phyloP scores from a whole-genome alignment of 2,888 invertebrate species.

The Carabus problematicus region DNA sequence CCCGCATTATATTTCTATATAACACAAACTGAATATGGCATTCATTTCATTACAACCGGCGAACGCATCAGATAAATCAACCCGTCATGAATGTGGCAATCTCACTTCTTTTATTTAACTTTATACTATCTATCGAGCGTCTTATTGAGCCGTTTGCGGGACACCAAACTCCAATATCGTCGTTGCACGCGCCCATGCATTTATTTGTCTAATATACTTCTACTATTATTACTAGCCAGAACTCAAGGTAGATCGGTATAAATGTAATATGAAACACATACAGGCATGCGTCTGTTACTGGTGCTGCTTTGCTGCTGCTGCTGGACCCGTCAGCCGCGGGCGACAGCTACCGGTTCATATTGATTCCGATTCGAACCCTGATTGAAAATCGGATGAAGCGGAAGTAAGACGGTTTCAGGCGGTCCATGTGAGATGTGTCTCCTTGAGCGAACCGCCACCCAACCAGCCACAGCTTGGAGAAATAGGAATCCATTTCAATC shows the following conservation, averaged over 20 bases:
- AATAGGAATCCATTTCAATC: conserved; percentile 53
- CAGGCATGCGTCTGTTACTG: not conserved
- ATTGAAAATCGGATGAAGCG: conserved; percentile 59
- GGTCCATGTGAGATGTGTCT: conserved; percentile 52
- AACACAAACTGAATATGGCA: no score
- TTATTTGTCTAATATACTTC: conserved; percentile 12
- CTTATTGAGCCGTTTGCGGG: conserved; percentile 1
- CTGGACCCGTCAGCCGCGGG: conserved; percentile 38
- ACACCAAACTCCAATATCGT: conserved; percentile 16
- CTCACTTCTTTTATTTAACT: conserved; percentile 30
- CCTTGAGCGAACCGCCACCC: conserved; percentile 25
- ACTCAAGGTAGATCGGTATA: not conserved
- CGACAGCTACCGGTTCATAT: conserved; percentile 50
- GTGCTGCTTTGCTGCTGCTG: not conserved
- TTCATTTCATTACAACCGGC: no score
- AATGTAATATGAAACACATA: no score
- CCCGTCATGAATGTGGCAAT: not conserved
- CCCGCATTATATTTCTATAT: no score
- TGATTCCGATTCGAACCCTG: conserved; percentile 53
- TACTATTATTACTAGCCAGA: not conserved
- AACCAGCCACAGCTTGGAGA: conserved; percentile 45
- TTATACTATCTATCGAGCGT: conserved; percentile 19
- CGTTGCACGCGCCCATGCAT: not conserved
- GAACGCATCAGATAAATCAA: conserved; percentile 27
- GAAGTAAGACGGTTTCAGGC: conserved; percentile 56